phyloP scores from a whole-genome alignment of 2,888 invertebrate species.

The Tachina grossa region DNA sequence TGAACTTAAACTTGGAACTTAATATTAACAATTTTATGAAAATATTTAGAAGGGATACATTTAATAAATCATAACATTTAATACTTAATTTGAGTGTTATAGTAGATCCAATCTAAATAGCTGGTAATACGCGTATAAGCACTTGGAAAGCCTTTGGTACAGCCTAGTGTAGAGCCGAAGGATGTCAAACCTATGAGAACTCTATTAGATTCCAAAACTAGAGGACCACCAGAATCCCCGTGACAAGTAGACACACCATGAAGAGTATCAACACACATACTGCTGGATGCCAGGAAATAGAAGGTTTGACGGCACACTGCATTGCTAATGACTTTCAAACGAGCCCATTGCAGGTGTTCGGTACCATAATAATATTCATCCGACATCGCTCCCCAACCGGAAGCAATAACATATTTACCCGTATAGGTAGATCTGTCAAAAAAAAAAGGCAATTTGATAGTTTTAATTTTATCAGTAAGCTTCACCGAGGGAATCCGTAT shows the following conservation, averaged over 20 bases:
- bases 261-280: too few relatives aligned
- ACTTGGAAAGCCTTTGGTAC: not conserved
- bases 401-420: slow-evolving; percentile 74
- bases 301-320: slow-evolving; percentile 66
- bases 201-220: slow-evolving; percentile 44
- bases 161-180: too few relatives aligned
- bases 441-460: slow-evolving; percentile 72
- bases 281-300: not conserved
- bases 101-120: slow-evolving; percentile 76
- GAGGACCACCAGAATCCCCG: too few relatives aligned
- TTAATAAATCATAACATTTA: slow-evolving; percentile 3
- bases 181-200: too few relatives aligned
- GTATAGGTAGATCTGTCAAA: slow-evolving; percentile 67
- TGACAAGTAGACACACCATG: too few relatives aligned
- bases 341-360: slow-evolving; percentile 72
- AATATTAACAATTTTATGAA: too few relatives aligned
- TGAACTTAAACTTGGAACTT: too few relatives aligned
- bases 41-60: not conserved
- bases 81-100: slow-evolving; percentile 34
- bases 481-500: slow-evolving; percentile 77
- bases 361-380: slow-evolving; percentile 72
- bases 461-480: slow-evolving; percentile 29
- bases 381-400: slow-evolving; percentile 78
- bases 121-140: slow-evolving; percentile 77
- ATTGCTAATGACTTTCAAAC: slow-evolving; percentile 75